phyloP scores from a whole-genome alignment of 2,888 invertebrate genomes.

The Acanthosepion esculentum region DNA sequence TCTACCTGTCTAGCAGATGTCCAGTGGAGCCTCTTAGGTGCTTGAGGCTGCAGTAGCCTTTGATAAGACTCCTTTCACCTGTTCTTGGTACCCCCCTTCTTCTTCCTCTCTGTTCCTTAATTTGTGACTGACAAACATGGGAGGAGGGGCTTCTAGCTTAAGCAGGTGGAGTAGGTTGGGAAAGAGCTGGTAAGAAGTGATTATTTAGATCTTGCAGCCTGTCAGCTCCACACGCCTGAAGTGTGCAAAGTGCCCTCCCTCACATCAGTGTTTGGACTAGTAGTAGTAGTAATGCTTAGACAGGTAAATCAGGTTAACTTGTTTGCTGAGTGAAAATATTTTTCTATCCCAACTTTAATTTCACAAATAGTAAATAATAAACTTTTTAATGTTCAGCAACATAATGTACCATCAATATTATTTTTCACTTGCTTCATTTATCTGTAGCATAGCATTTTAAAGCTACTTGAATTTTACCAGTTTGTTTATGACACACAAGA shows the following conservation, averaged over 20 bases:
- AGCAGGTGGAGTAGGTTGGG: not conserved
- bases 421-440: too few relatives aligned
- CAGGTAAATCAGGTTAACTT: not conserved
- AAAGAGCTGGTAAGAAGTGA: not conserved
- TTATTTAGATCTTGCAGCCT: constrained; percentile 34
- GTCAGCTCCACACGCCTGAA: constrained; percentile 40
- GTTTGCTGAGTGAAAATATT: not conserved
- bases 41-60: constrained; percentile 22
- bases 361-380: not conserved
- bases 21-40: not conserved
- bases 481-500: too few relatives aligned
- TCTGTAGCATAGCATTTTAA: too few relatives aligned
- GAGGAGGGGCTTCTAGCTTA: not conserved
- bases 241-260: not conserved
- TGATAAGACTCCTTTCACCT: constrained; percentile 33
- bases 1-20: constrained; percentile 23
- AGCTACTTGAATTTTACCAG: too few relatives aligned
- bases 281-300: not conserved
- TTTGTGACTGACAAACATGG: not conserved
- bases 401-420: too few relatives aligned
- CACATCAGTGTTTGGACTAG: not conserved
- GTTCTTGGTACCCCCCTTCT: not conserved
- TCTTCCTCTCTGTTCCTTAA: not conserved
- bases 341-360: not conserved
- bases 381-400: not conserved